phyloP scores from a whole-genome alignment of 2,888 invertebrate species.

The Drosophila lacicola region DNA sequence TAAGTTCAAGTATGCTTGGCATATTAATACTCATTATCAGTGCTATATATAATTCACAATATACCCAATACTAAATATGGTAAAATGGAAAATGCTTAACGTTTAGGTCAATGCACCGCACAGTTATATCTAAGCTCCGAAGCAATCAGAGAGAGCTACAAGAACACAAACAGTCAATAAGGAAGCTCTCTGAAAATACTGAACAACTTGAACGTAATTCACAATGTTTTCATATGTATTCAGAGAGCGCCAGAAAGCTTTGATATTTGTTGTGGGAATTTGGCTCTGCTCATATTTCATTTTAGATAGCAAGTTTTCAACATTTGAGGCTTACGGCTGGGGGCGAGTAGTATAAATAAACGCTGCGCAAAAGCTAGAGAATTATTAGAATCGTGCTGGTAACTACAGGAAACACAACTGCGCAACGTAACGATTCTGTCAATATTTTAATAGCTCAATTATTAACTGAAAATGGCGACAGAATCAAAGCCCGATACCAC shows the following conservation, averaged over 20 bases:
- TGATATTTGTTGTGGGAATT: not conserved
- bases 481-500: slow-evolving; percentile 4
- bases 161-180: not conserved
- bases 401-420: slow-evolving; percentile 1
- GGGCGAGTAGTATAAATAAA: slow-evolving; percentile 12
- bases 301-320: slow-evolving; percentile 5
- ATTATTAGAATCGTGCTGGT: slow-evolving; percentile 11
- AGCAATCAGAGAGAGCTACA: not conserved
- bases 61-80: not conserved
- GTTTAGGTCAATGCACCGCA: not conserved
- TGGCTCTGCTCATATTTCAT: slow-evolving; percentile 1
- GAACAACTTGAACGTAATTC: slow-evolving; percentile 3
- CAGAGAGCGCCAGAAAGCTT: slow-evolving; percentile 20
- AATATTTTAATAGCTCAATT: not conserved
- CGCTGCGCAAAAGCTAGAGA: not conserved
- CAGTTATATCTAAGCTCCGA: not conserved
- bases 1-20: not conserved
- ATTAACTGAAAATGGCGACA: slow-evolving; percentile 25
- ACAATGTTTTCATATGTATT: not conserved
- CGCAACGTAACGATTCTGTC: not conserved
- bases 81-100: not conserved
- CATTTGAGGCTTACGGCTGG: slow-evolving; percentile 1
- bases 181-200: slow-evolving; percentile 10
- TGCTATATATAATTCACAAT: not conserved
- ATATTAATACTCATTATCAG: not conserved